Percentiles rank a stretch among this genome's conserved stretches.
phyloP scores from a whole-genome alignment of 92 coral and sea anemone genomes.

The Siderastrea siderea region DNA sequence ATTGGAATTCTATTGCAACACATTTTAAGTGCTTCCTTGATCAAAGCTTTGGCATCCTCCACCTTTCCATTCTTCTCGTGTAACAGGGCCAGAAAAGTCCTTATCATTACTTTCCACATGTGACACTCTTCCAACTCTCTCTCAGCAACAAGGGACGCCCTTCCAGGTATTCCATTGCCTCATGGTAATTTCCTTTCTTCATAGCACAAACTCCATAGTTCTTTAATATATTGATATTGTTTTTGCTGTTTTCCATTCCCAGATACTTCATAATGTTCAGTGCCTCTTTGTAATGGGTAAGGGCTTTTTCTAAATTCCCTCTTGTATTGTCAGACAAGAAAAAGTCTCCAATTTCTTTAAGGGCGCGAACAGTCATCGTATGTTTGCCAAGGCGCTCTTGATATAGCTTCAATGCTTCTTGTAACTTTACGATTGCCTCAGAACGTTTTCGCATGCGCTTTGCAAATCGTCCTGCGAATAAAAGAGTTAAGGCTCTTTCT shows the following conservation, averaged over 20 bases:
- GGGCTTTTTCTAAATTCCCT: background rate
- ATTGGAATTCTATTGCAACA: background rate
- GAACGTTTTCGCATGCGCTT: background rate
- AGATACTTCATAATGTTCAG: slow-evolving; percentile 7
- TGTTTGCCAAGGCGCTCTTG: slow-evolving; percentile 15
- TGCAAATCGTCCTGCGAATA: background rate
- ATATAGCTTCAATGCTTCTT: background rate
- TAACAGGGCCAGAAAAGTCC: slow-evolving; percentile 22
- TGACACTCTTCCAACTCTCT: slow-evolving; percentile 38
- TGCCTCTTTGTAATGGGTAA: background rate
- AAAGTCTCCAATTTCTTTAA: slow-evolving; percentile 13
- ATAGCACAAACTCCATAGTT: slow-evolving; percentile 33
- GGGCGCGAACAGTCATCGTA: slow-evolving; percentile 7
- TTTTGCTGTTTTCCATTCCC: slow-evolving; percentile 16
- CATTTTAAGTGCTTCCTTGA: slow-evolving; percentile 26
- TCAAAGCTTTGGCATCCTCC: slow-evolving; percentile 1
- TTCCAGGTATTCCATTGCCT: slow-evolving; percentile 3
- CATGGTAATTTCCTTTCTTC: background rate
- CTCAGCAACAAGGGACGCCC: slow-evolving; percentile 25
- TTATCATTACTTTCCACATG: slow-evolving; percentile 12
- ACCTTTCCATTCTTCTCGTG: background rate
- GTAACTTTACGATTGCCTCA: background rate
- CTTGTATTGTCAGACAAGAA: background rate
- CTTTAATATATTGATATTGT: slow-evolving; percentile 15
- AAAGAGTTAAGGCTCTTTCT: background rate